Evolutionary conservation across 2,797 vertebrate genomes (phyloP), one percentile per base, ranked within the genome.

Genomic region (Delichon dasypus): DNA sequence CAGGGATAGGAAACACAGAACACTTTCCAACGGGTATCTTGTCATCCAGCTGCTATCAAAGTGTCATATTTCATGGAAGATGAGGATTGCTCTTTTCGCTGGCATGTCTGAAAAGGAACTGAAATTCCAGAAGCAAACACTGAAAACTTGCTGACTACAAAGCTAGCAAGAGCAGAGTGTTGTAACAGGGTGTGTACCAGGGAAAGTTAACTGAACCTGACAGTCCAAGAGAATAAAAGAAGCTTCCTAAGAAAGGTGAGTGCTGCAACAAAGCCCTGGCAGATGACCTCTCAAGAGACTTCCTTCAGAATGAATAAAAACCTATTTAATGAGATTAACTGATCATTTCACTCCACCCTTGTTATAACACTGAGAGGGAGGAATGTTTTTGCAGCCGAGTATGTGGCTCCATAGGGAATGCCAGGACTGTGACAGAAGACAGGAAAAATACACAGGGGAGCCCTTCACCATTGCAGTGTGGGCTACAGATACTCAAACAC

Each of bases 151-250:
- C 90, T 93, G 92, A 94, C 89, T 95, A 38, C 61, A 26, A 53
- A 88, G 88, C 55, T 42, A 88, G 64, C 66, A 66, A 85, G 50
- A 76, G 54, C 89, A 88, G 34, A 84, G 87, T 96, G 95, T 96
- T 86, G 94, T 81, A 96, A 94, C 51, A 97, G 96, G 97, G 96
- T 88, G 96, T 97, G 94, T 85, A 76, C 89, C 72, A 67, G 76
- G 75, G 90, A 97, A 97, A 96, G 90, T 89, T 96, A 97, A 92
- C 89, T 25, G 71, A 96, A 96, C 88, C 89, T 95, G 96, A 97
- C 95, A 94, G 94, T 93, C 95, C 96, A 91, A 92, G 90, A 86
- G 92, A 95, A 94, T 87, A 89, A 70, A 25, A 90, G 95, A 95
- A 90, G 96, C 89, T 85, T 81, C 94, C 83, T 45, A 92, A 92